These are phyloP conservation scores for Pterobdella sp. DNA, from an alignment of 2,888 invertebrate species.

Conservation along the genomic window DNA sequence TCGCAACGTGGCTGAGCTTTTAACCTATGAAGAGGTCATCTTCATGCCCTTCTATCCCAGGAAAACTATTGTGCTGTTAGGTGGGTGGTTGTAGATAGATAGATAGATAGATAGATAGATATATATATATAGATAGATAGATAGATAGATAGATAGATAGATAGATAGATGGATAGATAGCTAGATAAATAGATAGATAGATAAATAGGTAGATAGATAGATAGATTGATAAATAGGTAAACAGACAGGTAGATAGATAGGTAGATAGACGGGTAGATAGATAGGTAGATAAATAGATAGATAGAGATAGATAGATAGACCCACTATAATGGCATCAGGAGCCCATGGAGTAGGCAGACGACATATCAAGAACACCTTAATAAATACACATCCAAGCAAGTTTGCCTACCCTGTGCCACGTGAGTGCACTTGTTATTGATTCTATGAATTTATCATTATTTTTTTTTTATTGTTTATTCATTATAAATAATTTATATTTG, in stretches of 20 bases:
- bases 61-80: slow-evolving; percentile 56
- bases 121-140: neutral
- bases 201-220: neutral
- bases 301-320: too few species aligned
- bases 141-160: neutral
- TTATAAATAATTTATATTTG: too few species aligned
- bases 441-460: slow-evolving; percentile 4
- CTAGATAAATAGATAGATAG: neutral
- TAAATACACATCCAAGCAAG: slow-evolving; percentile 91
- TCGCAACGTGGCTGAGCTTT: slow-evolving; percentile 65
- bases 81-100: slow-evolving; percentile 38
- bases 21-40: slow-evolving; percentile 94
- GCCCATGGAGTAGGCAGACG: slow-evolving; percentile 97
- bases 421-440: slow-evolving; percentile 56
- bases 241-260: neutral
- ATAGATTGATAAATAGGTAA: neutral
- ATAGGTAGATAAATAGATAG: neutral
- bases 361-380: slow-evolving; percentile 97
- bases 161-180: neutral
- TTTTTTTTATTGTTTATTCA: neutral
- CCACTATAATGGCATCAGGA: slow-evolving; percentile 55
- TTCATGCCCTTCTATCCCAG: slow-evolving; percentile 67
- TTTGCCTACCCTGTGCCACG: slow-evolving; percentile 99
- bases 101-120: too few species aligned
- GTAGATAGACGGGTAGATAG: neutral